Evolutionary conservation across 2,888 invertebrate genomes (phyloP).

Genomic region (Pammene aurita): DNA sequence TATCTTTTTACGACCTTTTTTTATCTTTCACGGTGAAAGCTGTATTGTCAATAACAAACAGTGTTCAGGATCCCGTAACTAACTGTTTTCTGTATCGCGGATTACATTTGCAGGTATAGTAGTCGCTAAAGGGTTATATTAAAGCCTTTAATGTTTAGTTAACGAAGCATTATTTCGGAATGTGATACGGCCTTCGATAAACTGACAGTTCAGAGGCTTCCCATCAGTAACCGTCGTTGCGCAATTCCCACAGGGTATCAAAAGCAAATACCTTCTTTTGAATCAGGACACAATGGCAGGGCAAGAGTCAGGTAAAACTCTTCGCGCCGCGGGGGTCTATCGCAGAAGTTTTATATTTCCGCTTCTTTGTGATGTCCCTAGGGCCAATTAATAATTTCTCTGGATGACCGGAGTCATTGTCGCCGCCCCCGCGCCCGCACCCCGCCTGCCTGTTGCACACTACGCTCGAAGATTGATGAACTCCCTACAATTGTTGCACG

Average conservation of each 20-base stretch:
- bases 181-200: slow-evolving; percentile 63
- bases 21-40: slow-evolving; percentile 48
- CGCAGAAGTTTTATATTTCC: slow-evolving; percentile 82
- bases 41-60: slow-evolving; percentile 49
- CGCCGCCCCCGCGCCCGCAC: slow-evolving; percentile 53
- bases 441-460: slow-evolving; percentile 66
- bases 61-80: slow-evolving; percentile 54
- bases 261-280: slow-evolving; percentile 78
- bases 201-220: slow-evolving; percentile 62
- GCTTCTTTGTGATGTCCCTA: slow-evolving; percentile 78
- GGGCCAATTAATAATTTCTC: slow-evolving; percentile 81
- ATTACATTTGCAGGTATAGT: slow-evolving; percentile 57
- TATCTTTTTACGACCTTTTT: slow-evolving; percentile 48
- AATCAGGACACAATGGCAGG: slow-evolving; percentile 75
- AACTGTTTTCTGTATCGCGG: slow-evolving; percentile 58
- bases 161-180: slow-evolving; percentile 55
- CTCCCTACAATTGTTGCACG: slow-evolving; percentile 77
- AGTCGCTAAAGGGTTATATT: slow-evolving; percentile 64
- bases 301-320: slow-evolving; percentile 82
- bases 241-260: slow-evolving; percentile 80
- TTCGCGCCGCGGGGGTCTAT: slow-evolving; percentile 75
- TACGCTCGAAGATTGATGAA: slow-evolving; percentile 79
- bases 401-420: slow-evolving; percentile 81
- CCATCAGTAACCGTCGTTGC: slow-evolving; percentile 65
- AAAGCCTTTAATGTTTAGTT: slow-evolving; percentile 58